A percentile compares a stretch with the other conserved stretches of the same genome.
These are phyloP conservation scores for Thripadectes ignobilis DNA, from an alignment of 2,797 vertebrate species.

Conservation along the genomic window DNA sequence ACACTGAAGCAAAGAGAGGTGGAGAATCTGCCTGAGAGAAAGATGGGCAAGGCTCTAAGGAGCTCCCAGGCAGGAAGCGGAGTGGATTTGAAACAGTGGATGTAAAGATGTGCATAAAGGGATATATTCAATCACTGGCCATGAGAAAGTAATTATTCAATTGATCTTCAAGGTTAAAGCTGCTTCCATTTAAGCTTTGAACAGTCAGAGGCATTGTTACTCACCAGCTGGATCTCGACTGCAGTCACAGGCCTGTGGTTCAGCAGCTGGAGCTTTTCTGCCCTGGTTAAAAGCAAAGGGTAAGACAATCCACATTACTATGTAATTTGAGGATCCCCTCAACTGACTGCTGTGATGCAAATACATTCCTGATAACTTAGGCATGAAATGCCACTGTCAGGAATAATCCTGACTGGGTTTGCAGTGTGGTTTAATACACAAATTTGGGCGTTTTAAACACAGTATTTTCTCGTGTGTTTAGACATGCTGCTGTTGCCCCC, in stretches of 20 bases:
- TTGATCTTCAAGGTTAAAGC: not conserved
- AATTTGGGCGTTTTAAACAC: not conserved
- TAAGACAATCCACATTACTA: not conserved
- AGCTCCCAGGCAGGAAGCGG: not conserved
- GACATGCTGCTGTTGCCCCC: not conserved
- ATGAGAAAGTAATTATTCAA: not conserved
- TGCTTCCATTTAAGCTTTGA: not conserved
- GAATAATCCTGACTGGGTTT: not conserved
- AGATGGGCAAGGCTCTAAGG: not conserved
- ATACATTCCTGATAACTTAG: not conserved
- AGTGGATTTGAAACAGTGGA: not conserved
- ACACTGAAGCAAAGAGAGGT: not conserved
- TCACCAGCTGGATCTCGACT: conserved; percentile 95
- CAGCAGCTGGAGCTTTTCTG: conserved; percentile 93
- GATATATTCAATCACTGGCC: not conserved
- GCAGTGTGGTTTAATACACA: not conserved
- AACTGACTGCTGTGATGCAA: not conserved
- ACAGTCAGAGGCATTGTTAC: conserved; percentile 11
- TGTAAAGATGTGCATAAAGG: not conserved
- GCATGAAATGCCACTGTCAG: not conserved
- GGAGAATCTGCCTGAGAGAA: not conserved
- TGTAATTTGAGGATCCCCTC: not conserved
- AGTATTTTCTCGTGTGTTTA: not conserved
- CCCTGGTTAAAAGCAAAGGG: conserved; percentile 76
- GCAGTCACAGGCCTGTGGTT: conserved; percentile 95